phyloP scores from a whole-genome alignment of 2,888 invertebrate genomes.

The Frankliniella intonsa region DNA sequence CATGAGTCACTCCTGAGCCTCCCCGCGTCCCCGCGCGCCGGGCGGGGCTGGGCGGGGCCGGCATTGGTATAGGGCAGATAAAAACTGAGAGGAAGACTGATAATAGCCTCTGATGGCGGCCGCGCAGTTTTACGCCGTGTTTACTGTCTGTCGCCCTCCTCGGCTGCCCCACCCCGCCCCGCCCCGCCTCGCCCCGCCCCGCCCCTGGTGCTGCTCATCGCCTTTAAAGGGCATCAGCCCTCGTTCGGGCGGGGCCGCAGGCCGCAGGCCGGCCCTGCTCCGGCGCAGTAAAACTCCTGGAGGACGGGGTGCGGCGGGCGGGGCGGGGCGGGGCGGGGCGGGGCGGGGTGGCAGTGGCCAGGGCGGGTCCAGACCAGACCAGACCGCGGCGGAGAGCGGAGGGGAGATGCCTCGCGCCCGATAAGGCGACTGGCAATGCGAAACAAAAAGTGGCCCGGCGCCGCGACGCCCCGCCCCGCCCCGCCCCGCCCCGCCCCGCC shows the following conservation, averaged over 20 bases:
- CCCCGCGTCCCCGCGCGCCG: no score
- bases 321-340: not conserved
- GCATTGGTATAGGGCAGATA: no score
- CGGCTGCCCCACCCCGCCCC: no score
- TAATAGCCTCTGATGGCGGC: not conserved
- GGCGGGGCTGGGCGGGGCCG: no score
- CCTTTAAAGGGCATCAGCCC: no score
- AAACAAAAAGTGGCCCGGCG: not conserved
- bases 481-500: not conserved
- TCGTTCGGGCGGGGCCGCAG: no score
- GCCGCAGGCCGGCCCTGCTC: no score
- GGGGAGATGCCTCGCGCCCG: not conserved
- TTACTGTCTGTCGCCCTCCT: slow-evolving; percentile 6
- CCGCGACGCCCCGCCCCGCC: not conserved
- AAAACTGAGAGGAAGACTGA: no score
- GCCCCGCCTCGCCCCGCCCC: no score
- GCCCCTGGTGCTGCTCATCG: no score
- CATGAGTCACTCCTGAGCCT: no score
- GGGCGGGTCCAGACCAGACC: not conserved
- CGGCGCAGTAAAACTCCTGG: not conserved
- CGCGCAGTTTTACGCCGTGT: not conserved
- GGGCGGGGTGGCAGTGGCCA: not conserved
- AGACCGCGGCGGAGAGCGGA: not conserved
- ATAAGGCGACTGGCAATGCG: not conserved
- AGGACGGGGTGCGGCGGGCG: not conserved